These are phyloP conservation scores for Zeugodacus cucurbitae DNA, from an alignment of 1,140 invertebrate genomes.

Conservation along the genomic window DNA sequence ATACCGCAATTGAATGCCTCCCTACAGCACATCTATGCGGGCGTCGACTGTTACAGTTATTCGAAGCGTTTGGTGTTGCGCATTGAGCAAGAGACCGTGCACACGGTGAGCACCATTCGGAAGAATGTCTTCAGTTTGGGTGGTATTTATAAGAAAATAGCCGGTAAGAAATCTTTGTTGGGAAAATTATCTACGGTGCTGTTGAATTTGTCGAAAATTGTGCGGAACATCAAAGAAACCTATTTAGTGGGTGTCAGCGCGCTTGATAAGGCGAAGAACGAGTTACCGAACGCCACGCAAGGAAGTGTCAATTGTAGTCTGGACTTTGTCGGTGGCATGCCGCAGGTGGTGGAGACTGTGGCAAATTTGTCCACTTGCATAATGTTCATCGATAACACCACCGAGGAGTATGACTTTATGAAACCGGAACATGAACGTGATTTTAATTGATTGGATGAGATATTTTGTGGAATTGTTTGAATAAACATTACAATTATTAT, in stretches of 20 bases:
- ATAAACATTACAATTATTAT: too few species aligned
- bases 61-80: conserved; percentile 50
- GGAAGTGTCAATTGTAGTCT: conserved; percentile 49
- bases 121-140: conserved; percentile 51
- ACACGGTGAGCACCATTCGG: conserved; percentile 53
- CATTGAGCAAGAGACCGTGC: conserved; percentile 55
- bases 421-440: conserved; percentile 52
- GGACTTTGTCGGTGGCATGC: conserved; percentile 50
- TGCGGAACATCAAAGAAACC: conserved; percentile 54
- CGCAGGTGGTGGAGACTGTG: conserved; percentile 54
- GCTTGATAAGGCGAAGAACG: conserved; percentile 50
- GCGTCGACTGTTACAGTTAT: conserved; percentile 56
- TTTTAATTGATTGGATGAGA: conserved; percentile 9
- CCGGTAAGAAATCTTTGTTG: conserved; percentile 51
- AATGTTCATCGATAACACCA: conserved; percentile 48
- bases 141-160: conserved; percentile 57
- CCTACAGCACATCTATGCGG: conserved; percentile 53
- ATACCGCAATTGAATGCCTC: conserved; percentile 55
- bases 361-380: conserved; percentile 58
- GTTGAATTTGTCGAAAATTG: conserved; percentile 51
- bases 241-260: conserved; percentile 54
- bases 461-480: not conserved
- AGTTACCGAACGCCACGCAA: conserved; percentile 50
- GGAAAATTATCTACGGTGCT: conserved; percentile 56
- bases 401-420: conserved; percentile 53